Percentiles rank a stretch among this genome's conserved stretches.
Evolutionary conservation across 2,888 invertebrate genomes (phyloP).

Genomic region (Drosophila sordidula): DNA sequence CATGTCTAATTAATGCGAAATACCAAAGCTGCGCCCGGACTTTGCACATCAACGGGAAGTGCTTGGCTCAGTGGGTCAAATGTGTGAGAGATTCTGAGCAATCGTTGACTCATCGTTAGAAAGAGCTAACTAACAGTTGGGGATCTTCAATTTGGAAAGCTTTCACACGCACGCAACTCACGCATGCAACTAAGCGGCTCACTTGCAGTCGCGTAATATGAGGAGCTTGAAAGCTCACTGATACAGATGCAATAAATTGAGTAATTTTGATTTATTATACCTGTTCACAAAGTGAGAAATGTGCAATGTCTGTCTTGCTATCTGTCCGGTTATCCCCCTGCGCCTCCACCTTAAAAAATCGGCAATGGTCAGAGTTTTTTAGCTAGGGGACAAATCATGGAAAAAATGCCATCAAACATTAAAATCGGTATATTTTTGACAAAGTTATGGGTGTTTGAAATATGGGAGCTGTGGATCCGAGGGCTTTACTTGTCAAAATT

Average conservation of each 20-base stretch:
- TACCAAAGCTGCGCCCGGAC: conserved; percentile 57
- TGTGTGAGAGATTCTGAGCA: conserved; percentile 26
- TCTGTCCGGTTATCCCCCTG: too few species aligned
- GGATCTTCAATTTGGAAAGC: background rate
- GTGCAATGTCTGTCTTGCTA: too few species aligned
- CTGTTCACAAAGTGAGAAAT: too few species aligned
- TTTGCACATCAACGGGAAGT: conserved; percentile 58
- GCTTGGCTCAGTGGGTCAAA: conserved; percentile 63
- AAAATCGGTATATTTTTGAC: too few species aligned
- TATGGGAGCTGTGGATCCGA: too few species aligned
- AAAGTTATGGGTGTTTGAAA: too few species aligned
- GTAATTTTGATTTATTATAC: background rate
- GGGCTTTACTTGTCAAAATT: too few species aligned
- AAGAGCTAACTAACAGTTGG: background rate
- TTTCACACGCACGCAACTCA: conserved; percentile 2
- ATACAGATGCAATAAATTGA: background rate
- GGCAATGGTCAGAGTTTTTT: too few species aligned
- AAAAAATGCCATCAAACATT: too few species aligned
- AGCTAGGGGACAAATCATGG: too few species aligned
- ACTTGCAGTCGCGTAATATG: background rate
- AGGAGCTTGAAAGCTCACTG: conserved; percentile 1
- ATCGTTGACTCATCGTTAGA: conserved; percentile 18
- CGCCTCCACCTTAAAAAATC: too few species aligned
- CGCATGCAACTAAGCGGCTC: background rate
- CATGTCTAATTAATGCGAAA: conserved; percentile 65